phyloP scores from a whole-genome alignment of 2,113 vertebrate genomes.

The Sturnus vulgaris region DNA sequence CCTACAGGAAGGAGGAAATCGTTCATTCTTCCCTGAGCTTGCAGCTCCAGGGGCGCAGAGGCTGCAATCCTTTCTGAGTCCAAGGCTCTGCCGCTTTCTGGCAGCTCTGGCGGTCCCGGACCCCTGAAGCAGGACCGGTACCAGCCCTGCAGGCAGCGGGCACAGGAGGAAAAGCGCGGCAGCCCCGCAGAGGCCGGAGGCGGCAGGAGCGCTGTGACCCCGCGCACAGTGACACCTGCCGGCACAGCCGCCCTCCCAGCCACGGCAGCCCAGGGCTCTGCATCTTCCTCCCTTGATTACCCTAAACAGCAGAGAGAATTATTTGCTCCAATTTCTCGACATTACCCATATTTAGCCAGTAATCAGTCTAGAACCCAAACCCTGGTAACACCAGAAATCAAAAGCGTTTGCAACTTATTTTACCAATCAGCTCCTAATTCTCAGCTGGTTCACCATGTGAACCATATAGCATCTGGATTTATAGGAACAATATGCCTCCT shows the following conservation, averaged over 20 bases:
- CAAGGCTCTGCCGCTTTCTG: neutral
- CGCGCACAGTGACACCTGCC: conserved; percentile 61
- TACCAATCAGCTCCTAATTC: neutral
- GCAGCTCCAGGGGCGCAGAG: neutral
- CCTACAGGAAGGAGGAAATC: neutral
- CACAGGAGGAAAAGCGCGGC: neutral
- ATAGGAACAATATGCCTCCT: neutral
- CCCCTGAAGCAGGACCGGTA: neutral
- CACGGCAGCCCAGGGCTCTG: neutral
- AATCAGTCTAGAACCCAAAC: neutral
- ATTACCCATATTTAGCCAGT: neutral
- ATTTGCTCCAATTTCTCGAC: neutral
- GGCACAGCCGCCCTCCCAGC: neutral
- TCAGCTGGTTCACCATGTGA: neutral
- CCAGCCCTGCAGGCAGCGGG: neutral
- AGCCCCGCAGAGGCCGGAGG: neutral
- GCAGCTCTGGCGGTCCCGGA: neutral
- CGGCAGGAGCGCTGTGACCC: neutral
- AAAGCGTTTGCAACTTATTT: neutral
- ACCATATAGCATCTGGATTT: neutral
- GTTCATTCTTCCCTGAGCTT: neutral
- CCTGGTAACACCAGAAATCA: neutral
- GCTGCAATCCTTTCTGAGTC: neutral
- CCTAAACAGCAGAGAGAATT: neutral
- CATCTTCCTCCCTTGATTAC: neutral